A percentile compares a stretch with the other conserved stretches of the same genome.
Conservation (phyloP, 2,113 vertebrate species). For the Salvelinus alpinus region DNA sequence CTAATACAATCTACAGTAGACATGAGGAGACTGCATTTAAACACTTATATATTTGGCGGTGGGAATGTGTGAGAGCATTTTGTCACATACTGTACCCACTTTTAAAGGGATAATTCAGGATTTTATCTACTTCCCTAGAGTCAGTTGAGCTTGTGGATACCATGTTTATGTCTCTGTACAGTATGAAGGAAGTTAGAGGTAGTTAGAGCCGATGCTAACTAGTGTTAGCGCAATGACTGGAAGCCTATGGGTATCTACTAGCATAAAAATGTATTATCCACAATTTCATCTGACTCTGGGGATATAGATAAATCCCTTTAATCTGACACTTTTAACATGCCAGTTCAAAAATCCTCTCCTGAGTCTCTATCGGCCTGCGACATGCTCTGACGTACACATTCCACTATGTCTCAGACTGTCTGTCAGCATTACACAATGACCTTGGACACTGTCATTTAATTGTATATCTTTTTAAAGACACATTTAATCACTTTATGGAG, state of each 20-base stretch:
- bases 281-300: no score
- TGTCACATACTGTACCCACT: conserved; percentile 19
- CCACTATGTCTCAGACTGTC: conserved; percentile 29
- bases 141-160: no score
- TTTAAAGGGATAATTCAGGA: not conserved
- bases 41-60: conserved; percentile 4
- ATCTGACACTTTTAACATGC: conserved; percentile 37
- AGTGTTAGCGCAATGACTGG: no score
- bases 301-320: not conserved
- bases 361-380: conserved; percentile 29
- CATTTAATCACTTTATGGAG: not conserved
- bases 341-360: conserved; percentile 42
- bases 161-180: no score
- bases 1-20: not conserved
- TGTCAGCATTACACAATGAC: conserved; percentile 25
- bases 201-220: no score
- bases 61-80: conserved; percentile 6
- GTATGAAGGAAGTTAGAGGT: no score
- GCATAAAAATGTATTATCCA: no score
- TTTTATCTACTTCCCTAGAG: no score
- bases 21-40: not conserved
- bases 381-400: conserved; percentile 21
- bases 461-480: not conserved
- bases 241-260: no score
- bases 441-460: conserved; percentile 17